Evolutionary conservation across 2,797 vertebrate species (phyloP).

Genomic region (Channa striata): DNA sequence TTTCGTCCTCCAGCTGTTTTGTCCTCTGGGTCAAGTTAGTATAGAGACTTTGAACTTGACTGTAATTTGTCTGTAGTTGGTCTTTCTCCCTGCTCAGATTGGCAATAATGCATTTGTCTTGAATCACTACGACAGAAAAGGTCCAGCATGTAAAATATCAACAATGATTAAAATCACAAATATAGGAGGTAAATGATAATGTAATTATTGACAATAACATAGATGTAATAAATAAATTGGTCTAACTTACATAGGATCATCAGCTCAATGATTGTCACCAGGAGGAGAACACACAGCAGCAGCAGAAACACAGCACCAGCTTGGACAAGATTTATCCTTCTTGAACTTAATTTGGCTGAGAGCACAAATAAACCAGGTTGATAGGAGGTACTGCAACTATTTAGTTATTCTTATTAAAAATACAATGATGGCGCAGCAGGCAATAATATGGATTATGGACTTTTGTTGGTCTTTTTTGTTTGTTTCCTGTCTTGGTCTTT

Average conservation of each 20-base stretch:
- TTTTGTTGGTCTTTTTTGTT: too few species aligned
- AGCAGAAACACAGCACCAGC: conserved; percentile 6
- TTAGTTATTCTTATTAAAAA: too few species aligned
- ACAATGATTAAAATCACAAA: too few species aligned
- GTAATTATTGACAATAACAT: too few species aligned
- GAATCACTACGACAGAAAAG: neutral
- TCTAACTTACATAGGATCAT: conserved; percentile 24
- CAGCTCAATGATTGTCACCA: conserved; percentile 10
- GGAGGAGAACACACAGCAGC: conserved; percentile 38
- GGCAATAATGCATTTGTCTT: neutral
- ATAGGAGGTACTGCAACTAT: neutral
- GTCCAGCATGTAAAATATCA: neutral
- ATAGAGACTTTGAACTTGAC: too few species aligned
- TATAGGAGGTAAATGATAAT: too few species aligned
- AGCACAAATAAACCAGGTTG: conserved; percentile 1
- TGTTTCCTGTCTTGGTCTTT: too few species aligned
- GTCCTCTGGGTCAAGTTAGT: too few species aligned
- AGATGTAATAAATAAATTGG: neutral
- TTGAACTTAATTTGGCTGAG: conserved; percentile 6
- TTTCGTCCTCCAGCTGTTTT: neutral
- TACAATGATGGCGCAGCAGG: too few species aligned
- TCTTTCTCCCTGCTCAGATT: neutral
- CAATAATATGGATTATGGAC: too few species aligned
- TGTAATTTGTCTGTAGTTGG: neutral
- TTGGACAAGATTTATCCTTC: neutral